Conservation (phyloP, 2,888 invertebrate species). For the Xanthorhoe spadicearia region DNA sequence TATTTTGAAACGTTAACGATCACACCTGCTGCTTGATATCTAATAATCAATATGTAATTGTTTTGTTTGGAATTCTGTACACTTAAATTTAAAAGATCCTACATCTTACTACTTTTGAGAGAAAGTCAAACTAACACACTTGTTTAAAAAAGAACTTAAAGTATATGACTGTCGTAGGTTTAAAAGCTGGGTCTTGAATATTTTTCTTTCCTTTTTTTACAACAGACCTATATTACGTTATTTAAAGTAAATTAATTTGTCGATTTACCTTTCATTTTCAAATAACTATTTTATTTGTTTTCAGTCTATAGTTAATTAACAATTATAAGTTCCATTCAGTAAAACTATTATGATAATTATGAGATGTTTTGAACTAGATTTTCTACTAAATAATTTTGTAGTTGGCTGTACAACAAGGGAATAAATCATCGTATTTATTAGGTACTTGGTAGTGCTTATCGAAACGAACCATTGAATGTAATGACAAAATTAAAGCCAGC, state of each 20-base stretch:
- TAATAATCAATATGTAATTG: conserved; percentile 28
- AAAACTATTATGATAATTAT: too few relatives aligned
- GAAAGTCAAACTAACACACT: too few relatives aligned
- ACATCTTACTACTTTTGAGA: too few relatives aligned
- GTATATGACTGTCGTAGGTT: too few relatives aligned
- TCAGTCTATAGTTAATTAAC: not conserved
- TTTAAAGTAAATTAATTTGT: too few relatives aligned
- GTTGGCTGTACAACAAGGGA: conserved; percentile 13
- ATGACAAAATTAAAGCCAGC: conserved; percentile 35
- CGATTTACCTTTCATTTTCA: not conserved
- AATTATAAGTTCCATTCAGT: too few relatives aligned
- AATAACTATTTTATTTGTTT: not conserved
- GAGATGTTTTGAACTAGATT: not conserved
- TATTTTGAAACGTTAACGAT: conserved; percentile 30
- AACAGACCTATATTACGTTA: too few relatives aligned
- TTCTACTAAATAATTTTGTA: not conserved
- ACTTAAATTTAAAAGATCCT: not conserved
- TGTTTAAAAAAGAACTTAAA: too few relatives aligned
- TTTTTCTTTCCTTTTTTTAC: too few relatives aligned
- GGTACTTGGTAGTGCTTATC: conserved; percentile 28
- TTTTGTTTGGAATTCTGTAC: conserved; percentile 21
- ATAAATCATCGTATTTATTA: conserved; percentile 33
- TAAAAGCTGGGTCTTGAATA: too few relatives aligned
- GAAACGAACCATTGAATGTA: conserved; percentile 32
- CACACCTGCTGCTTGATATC: conserved; percentile 33